phyloP scores from a whole-genome alignment of 2,888 invertebrate species.

The Caenorhabditis virilis region DNA sequence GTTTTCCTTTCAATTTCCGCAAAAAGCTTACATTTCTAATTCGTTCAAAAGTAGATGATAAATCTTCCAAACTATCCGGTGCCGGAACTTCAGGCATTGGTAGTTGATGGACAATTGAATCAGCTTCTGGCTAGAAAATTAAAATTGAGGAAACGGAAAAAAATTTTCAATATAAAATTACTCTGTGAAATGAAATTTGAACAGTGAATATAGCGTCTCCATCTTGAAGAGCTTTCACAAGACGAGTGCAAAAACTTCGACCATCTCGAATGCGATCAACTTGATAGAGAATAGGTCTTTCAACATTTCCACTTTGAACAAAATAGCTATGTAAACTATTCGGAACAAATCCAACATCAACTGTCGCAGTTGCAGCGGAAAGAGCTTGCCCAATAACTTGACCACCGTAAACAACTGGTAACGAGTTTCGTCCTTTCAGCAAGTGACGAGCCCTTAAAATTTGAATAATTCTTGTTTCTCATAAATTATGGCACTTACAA shows the following conservation, averaged over 20 bases:
- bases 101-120: slow-evolving; percentile 68
- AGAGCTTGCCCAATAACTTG: slow-evolving; percentile 68
- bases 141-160: neutral
- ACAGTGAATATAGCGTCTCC: slow-evolving; percentile 69
- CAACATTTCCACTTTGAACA: slow-evolving; percentile 64
- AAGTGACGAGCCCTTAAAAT: slow-evolving; percentile 57
- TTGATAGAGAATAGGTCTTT: slow-evolving; percentile 70
- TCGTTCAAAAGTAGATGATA: slow-evolving; percentile 46
- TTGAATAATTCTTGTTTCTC: neutral
- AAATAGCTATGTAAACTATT: slow-evolving; percentile 71
- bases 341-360: slow-evolving; percentile 67
- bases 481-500: slow-evolving; percentile 39
- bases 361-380: slow-evolving; percentile 70
- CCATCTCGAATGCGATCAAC: slow-evolving; percentile 71
- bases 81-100: slow-evolving; percentile 70
- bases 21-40: slow-evolving; percentile 24
- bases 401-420: slow-evolving; percentile 69
- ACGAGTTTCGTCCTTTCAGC: slow-evolving; percentile 56
- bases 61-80: slow-evolving; percentile 66
- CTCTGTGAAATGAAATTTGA: slow-evolving; percentile 61
- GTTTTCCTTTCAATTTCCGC: neutral
- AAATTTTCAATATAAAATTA: slow-evolving; percentile 14
- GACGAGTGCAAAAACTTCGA: slow-evolving; percentile 69
- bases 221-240: slow-evolving; percentile 70
- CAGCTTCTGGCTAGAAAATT: slow-evolving; percentile 52